These are phyloP conservation scores for Ispidina lecontei DNA, from an alignment of 2,797 vertebrate species.

Conservation along the genomic window DNA sequence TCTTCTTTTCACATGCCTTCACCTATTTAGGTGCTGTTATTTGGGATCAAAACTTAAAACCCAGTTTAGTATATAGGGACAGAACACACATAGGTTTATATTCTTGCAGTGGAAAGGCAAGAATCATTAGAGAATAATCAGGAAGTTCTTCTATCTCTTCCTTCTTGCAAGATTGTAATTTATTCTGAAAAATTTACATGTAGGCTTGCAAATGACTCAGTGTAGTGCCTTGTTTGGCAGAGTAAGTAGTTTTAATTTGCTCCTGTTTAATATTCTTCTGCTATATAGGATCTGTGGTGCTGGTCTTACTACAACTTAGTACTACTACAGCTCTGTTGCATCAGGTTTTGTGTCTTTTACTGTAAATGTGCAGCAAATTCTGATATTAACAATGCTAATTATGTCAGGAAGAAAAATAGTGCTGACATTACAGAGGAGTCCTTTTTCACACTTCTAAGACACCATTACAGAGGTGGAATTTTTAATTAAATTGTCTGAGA, in stretches of 20 bases:
- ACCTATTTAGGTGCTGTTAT: not conserved
- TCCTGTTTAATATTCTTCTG: not conserved
- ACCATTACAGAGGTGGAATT: not conserved
- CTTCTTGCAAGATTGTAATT: not conserved
- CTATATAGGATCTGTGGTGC: not conserved
- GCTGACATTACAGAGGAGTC: not conserved
- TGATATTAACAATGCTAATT: not conserved
- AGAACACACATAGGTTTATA: rapidly evolving
- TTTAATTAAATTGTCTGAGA: not conserved
- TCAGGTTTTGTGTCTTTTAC: not conserved
- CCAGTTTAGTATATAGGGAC: not conserved
- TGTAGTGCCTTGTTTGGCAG: not conserved
- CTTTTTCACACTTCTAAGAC: not conserved
- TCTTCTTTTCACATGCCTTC: not conserved
- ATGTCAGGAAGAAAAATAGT: not conserved
- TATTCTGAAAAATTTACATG: not conserved
- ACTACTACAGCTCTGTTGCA: not conserved
- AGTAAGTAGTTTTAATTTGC: not conserved
- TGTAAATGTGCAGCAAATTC: not conserved
- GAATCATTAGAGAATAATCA: not conserved
- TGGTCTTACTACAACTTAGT: not conserved
- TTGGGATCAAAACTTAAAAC: not conserved
- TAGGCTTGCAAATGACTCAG: not conserved
- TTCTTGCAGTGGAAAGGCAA: not conserved
- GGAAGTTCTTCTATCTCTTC: not conserved